A percentile compares a stretch with the other conserved stretches of the same genome.
These are phyloP conservation scores for Sphaerodactylus townsendi DNA, from an alignment of 2,113 vertebrate species.

Conservation along the genomic window DNA sequence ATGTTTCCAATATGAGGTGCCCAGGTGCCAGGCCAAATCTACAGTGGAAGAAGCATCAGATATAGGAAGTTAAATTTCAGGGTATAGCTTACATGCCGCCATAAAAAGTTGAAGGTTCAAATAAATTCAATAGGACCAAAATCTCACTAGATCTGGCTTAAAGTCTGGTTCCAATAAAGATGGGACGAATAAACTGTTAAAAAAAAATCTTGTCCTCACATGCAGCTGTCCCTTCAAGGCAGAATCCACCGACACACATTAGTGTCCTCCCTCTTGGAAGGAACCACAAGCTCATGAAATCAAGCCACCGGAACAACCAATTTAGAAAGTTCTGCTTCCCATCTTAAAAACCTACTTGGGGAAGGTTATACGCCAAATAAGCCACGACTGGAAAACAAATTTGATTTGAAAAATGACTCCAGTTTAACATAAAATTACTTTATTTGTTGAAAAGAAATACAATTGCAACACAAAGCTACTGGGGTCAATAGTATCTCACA, in stretches of 20 bases:
- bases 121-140: slow-evolving; percentile 45
- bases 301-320: neutral
- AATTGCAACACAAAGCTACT: too few relatives aligned
- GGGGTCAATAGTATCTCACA: too few relatives aligned
- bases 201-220: slow-evolving; percentile 3
- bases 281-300: slow-evolving; percentile 25
- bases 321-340: slow-evolving; percentile 4
- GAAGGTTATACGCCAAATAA: too few relatives aligned
- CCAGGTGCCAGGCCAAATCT: slow-evolving; percentile 99
- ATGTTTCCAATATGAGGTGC: slow-evolving; percentile 98
- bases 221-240: neutral
- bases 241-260: fast-evolving
- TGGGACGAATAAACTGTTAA: neutral
- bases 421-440: too few relatives aligned
- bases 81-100: slow-evolving; percentile 50
- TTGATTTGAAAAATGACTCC: slow-evolving; percentile 4
- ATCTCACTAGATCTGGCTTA: neutral
- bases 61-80: slow-evolving; percentile 46
- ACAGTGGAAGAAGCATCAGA: slow-evolving; percentile 79
- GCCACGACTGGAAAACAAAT: neutral
- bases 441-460: too few relatives aligned
- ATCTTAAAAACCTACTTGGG: too few relatives aligned
- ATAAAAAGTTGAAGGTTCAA: slow-evolving; percentile 68
- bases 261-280: neutral
- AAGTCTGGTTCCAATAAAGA: slow-evolving; percentile 33